Percentiles rank a stretch among this genome's conserved stretches.
Conservation (phyloP, 2,888 invertebrate species). For the Litoditis marina region DNA sequence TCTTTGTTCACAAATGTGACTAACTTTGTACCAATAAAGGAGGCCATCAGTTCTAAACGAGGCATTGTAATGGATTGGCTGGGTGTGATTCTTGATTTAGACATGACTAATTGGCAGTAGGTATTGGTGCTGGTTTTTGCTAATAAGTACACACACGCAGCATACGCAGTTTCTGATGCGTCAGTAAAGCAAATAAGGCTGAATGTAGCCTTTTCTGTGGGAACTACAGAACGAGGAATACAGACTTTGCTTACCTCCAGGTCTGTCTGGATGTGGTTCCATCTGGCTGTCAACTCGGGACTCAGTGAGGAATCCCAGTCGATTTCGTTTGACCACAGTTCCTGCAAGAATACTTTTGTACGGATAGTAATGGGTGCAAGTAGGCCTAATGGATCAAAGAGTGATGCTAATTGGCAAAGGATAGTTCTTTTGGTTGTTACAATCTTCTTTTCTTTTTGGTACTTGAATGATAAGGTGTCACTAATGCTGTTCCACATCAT, state of each 20-base stretch:
- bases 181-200: neutral
- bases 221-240: too few species aligned
- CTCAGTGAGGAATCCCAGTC: too few species aligned
- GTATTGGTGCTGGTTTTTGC: neutral
- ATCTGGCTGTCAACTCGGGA: too few species aligned
- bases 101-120: neutral
- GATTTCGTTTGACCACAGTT: too few species aligned
- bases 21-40: neutral
- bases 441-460: neutral
- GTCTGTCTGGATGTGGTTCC: too few species aligned
- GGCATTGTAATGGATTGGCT: neutral
- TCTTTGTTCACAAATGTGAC: too few species aligned
- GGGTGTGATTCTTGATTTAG: neutral
- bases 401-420: neutral
- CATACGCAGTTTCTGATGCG: neutral
- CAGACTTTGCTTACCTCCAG: too few species aligned
- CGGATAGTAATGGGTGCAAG: neutral
- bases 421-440: neutral
- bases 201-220: too few species aligned
- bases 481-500: neutral
- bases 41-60: neutral
- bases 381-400: neutral
- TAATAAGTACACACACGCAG: neutral
- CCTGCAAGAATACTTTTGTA: neutral
- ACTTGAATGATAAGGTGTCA: neutral